Evolutionary conservation across 2,113 vertebrate genomes (phyloP).

Genomic region (Melanostigma gelatinosum): DNA sequence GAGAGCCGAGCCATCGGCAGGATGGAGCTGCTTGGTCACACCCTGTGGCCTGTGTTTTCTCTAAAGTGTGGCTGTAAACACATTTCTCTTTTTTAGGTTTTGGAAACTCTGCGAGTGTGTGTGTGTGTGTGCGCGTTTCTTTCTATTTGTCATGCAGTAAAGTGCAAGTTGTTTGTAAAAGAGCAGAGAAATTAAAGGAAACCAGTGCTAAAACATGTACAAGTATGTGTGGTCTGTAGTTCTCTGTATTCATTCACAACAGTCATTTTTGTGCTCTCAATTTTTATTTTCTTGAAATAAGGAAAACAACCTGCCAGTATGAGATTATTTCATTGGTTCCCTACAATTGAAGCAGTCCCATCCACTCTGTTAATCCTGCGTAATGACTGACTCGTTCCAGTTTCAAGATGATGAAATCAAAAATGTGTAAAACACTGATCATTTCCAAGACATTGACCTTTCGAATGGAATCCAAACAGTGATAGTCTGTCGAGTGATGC

Average conservation of each 20-base stretch:
- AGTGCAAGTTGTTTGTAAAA: background rate
- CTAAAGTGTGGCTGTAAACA: background rate
- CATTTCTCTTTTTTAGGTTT: background rate
- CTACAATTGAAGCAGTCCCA: background rate
- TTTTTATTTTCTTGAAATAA: background rate
- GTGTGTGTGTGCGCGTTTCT: background rate
- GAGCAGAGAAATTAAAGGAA: background rate
- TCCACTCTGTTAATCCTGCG: background rate
- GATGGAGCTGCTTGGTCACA: background rate
- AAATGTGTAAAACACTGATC: background rate
- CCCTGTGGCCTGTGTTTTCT: slow-evolving; percentile 29
- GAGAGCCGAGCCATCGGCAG: background rate
- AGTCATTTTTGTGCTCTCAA: background rate
- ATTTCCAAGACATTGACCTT: background rate
- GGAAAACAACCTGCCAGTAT: too few species aligned
- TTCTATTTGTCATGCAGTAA: background rate
- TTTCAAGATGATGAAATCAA: background rate
- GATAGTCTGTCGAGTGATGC: too few species aligned
- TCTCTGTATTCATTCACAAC: background rate
- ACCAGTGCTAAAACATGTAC: background rate
- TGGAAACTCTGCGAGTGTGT: background rate
- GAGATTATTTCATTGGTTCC: background rate
- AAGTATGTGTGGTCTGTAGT: too few species aligned
- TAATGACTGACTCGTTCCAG: too few species aligned
- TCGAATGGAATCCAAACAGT: background rate